Base-by-base conservation (phyloP, 2,113 vertebrate species). In the Tricholaema leucomelas region DNA sequence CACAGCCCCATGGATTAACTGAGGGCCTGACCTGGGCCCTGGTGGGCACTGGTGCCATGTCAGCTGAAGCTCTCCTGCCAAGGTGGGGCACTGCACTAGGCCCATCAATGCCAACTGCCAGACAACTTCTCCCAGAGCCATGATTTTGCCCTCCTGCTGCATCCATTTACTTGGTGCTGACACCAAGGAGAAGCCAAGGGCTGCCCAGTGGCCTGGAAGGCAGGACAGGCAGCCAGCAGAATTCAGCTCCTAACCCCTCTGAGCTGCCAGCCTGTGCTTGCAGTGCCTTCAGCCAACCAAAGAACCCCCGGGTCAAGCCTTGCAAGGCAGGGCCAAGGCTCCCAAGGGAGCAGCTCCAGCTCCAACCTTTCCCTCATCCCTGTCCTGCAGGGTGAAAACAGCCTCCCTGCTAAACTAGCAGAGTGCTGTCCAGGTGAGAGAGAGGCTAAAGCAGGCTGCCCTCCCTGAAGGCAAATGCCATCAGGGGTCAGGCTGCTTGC, bases 261-360 rank as follows among this genome's bases (percentile, higher is more conserved):
- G 65, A 78, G 65, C 42, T 3, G 5, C 42, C 64, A 59, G 60
- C 3, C 20, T 30, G 28, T 59, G 48, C 31, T 24, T 87, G 55
- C 73, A 66, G 2, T 7, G 67, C 42, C 12, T 65, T 20, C 55
- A 40, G 14, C 48, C 31, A n/a, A 24, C 28, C 58, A 12, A 48
- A 67, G 72, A 4, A 4, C 2, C 3, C 54, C 61, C 30, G 24
- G 81, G 6, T 44, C 33, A 80, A 0, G 0, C 8, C 55, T n/a
- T 36, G 66, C 64, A 70, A 12, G 1, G 42, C 38, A 78, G 33
- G 44, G 50, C n/a, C 63, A 76, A 65, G 63, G 65, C 61, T 85
- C 75, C 77, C 40, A 46, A 78, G 25, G 40, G 59, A 88, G 82
- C 52, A 58, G 30, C 13, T 18, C 16, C 77, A 60, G 36, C 3